Conservation (phyloP, 1,140 invertebrate genomes). For the Rhyacophila brunnea region DNA sequence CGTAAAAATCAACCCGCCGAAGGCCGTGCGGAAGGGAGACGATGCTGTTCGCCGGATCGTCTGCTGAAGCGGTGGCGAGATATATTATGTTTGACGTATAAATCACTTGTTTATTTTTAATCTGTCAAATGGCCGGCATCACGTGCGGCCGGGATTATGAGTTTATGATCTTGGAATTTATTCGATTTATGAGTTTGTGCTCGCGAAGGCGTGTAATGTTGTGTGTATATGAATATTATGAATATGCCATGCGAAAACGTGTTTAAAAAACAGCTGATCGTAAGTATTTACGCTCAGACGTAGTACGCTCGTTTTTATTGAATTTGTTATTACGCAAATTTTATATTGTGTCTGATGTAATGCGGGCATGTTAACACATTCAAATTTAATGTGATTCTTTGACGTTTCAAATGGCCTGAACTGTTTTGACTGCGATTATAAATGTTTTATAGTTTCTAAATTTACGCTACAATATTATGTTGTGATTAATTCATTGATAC, state of each 20-base stretch:
- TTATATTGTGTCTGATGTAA: too few species aligned
- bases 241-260: constrained; percentile 12
- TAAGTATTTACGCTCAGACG: constrained; percentile 27
- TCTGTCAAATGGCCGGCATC: constrained; percentile 21
- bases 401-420: too few species aligned
- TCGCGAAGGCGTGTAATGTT: neutral
- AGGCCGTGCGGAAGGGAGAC: neutral
- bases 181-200: constrained; percentile 19
- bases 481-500: too few species aligned
- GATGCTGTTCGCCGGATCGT: neutral
- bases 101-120: constrained; percentile 23
- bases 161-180: constrained; percentile 22
- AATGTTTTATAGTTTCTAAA: too few species aligned
- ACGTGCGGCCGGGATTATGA: constrained; percentile 2
- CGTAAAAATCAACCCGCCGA: neutral
- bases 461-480: too few species aligned
- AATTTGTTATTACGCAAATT: constrained; percentile 2
- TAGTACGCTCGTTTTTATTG: constrained; percentile 21
- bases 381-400: too few species aligned
- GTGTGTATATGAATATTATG: neutral
- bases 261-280: constrained; percentile 27
- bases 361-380: too few species aligned
- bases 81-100: neutral
- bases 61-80: neutral
- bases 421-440: too few species aligned